These are phyloP conservation scores for Nematostella vectensis DNA, from an alignment of 92 coral and sea anemone genomes.

Conservation along the genomic window DNA sequence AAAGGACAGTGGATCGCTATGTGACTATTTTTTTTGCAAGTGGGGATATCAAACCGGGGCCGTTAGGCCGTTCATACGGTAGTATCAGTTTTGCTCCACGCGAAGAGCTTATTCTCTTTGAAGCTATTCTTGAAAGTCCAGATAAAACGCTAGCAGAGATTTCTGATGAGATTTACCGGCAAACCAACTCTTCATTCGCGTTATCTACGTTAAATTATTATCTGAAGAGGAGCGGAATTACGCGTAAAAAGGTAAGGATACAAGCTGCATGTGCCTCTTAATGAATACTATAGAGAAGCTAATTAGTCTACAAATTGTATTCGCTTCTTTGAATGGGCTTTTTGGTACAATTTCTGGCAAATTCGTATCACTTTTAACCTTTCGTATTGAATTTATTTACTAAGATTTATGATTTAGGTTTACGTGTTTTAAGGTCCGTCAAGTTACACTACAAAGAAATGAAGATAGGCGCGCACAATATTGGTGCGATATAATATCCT, in stretches of 20 bases:
- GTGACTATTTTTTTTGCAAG: background rate
- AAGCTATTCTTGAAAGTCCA: slow-evolving; percentile 12
- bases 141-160: slow-evolving; percentile 27
- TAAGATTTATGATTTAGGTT: too few species aligned
- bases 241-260: slow-evolving; percentile 20
- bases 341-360: too few species aligned
- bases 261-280: too few species aligned
- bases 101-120: slow-evolving; percentile 20
- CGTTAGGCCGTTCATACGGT: slow-evolving; percentile 16
- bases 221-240: slow-evolving; percentile 10
- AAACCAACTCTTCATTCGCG: slow-evolving; percentile 2
- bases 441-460: slow-evolving; percentile 12
- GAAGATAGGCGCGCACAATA: slow-evolving; percentile 8
- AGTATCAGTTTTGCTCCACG: slow-evolving; percentile 20
- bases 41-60: background rate
- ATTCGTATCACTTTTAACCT: too few species aligned
- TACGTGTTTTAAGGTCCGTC: slow-evolving; percentile 5
- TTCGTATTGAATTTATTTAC: too few species aligned
- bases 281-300: too few species aligned
- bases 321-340: too few species aligned
- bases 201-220: too few species aligned
- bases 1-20: background rate
- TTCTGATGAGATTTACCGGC: slow-evolving; percentile 8
- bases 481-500: slow-evolving; percentile 9
- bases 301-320: too few species aligned